Base-by-base conservation (phyloP, 2,888 invertebrate genomes). In the Patella depressa region DNA sequence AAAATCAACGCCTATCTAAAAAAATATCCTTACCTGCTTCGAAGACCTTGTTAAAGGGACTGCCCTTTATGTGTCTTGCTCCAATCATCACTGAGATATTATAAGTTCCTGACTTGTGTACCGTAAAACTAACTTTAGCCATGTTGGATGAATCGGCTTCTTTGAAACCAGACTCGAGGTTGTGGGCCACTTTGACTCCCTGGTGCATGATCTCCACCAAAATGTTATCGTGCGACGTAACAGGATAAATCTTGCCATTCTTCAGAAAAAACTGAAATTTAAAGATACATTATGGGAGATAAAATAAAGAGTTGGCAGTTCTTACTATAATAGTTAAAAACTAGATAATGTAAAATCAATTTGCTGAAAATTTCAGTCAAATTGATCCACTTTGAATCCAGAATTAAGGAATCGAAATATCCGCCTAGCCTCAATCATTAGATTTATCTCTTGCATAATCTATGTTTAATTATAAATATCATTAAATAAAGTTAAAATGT, bases 201-300 rank as follows among this genome's bases (percentile, higher is more conserved):
- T 96, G 96, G 89, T 96, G 96, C 77, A 95, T 95, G 87, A 98
- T 96, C 93, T 96, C 95, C 84, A 97, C 95, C 87, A 95, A 94
- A 85, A 98, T 94, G 91, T 96, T 95, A 93, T 98, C 98, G 81
- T 96, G 96, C 71, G 84, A 83, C 93, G 97, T 97, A 91, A 98
- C 95, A 85, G 97, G 97, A 93, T 97, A 98, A 83, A 97, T 96
- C 91, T 96, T 96, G 45, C 97, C 97, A 92, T 97, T 97, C 78
- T 88, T 88, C 80, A 87, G 87, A 82, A 85, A 87, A 75, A 89
- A 85, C 89, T 89, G 85, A 72, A 85, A 85, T n/a, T 34, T 69
- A 70, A 73, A 78, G 34, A 57, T 29, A 29, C 29, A 29, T 29
- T 29, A 29, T 29, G 2, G 29, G 29, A 29, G 29, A 29, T 29